Evolutionary conservation across 2,113 vertebrate genomes (phyloP).

Genomic region (Toxotes chatareus): DNA sequence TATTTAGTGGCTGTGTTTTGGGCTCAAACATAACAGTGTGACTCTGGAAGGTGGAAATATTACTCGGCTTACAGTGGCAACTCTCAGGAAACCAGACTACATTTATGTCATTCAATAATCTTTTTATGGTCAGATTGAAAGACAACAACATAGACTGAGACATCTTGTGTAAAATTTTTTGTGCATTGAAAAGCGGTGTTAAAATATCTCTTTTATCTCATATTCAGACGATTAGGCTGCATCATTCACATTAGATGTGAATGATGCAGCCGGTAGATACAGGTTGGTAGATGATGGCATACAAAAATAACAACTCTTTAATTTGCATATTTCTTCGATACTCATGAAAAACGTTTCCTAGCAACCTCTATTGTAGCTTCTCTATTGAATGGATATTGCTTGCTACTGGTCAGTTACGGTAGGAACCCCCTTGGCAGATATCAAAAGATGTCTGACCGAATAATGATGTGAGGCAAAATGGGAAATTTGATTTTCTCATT

Average conservation of each 20-base stretch:
- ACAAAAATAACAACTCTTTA: not conserved
- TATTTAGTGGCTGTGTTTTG: slow-evolving; percentile 30
- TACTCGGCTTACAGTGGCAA: not conserved
- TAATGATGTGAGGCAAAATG: too few species aligned
- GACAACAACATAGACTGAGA: not conserved
- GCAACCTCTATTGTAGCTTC: not conserved
- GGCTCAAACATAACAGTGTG: not conserved
- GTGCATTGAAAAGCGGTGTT: too few species aligned
- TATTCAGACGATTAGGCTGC: too few species aligned
- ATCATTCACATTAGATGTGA: not conserved
- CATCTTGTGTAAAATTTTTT: not conserved
- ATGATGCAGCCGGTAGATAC: not conserved
- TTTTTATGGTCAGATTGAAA: not conserved
- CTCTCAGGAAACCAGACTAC: not conserved
- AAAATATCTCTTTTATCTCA: too few species aligned
- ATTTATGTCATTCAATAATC: not conserved
- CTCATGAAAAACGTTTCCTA: not conserved
- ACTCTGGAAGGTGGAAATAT: slow-evolving; percentile 8
- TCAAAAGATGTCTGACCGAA: too few species aligned
- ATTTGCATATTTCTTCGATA: not conserved
- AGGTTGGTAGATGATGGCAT: not conserved
- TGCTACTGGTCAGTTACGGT: not conserved
- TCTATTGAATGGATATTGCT: not conserved
- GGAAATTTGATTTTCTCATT: too few species aligned
- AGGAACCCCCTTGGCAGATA: too few species aligned